phyloP scores from a whole-genome alignment of 2,888 invertebrate genomes.

The Pammene aurita region DNA sequence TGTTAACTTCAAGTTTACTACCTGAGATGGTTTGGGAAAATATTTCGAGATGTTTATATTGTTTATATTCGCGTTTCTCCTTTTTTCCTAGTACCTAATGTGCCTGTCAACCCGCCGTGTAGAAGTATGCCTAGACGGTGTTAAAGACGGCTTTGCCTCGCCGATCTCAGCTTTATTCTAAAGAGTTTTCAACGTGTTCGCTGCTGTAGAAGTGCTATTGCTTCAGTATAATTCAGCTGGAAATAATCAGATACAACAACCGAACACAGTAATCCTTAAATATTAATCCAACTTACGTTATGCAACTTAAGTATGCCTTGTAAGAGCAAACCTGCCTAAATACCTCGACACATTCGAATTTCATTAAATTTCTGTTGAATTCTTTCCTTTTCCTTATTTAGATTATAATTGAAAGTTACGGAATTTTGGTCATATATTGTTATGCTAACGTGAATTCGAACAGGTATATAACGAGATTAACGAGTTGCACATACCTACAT shows the following conservation, averaged over 20 bases:
- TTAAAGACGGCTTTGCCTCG: conserved; percentile 40
- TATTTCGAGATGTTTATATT: conserved; percentile 25
- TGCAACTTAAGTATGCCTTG: too few relatives aligned
- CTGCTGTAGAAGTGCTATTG: conserved; percentile 21
- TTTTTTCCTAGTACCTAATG: conserved; percentile 18
- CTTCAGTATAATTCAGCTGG: not conserved
- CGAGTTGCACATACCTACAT: not conserved
- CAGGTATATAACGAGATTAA: conserved; percentile 7
- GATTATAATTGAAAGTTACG: not conserved
- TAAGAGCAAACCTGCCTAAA: too few relatives aligned
- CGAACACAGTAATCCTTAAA: not conserved
- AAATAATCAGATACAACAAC: conserved; percentile 1
- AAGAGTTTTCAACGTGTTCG: conserved; percentile 43
- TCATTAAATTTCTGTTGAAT: not conserved
- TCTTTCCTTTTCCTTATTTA: not conserved
- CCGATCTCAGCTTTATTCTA: conserved; percentile 45
- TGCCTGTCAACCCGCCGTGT: conserved; percentile 33
- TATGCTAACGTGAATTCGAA: not conserved
- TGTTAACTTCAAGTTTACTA: conserved; percentile 7
- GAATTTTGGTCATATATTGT: not conserved
- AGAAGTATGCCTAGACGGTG: not conserved
- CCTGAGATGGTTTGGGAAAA: not conserved
- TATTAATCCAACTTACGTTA: not conserved
- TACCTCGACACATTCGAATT: too few relatives aligned
- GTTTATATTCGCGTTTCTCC: conserved; percentile 24